These are phyloP conservation scores for Actenoides hombroni DNA, from an alignment of 2,113 vertebrate genomes.

Conservation along the genomic window DNA sequence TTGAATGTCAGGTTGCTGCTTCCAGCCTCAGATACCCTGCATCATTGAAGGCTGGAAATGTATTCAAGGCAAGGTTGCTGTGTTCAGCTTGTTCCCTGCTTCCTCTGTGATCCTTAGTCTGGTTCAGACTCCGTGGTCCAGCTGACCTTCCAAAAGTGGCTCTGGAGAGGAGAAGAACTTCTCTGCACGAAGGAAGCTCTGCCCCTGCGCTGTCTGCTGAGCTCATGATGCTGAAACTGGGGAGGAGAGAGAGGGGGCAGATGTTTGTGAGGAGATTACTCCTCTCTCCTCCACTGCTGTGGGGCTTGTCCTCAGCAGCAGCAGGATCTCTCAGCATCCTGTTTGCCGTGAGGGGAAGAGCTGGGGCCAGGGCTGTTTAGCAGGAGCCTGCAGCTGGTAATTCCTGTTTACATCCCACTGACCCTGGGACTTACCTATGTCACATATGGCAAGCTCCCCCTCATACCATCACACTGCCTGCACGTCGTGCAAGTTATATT, in stretches of 20 bases:
- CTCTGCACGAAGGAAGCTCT: not conserved
- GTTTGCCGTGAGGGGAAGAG: not conserved
- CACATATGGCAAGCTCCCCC: accelerated
- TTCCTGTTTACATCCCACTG: slow-evolving; percentile 43
- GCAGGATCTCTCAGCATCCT: slow-evolving; percentile 34
- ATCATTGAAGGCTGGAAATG: not conserved
- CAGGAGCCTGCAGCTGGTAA: slow-evolving; percentile 6
- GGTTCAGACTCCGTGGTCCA: not conserved
- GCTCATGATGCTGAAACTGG: not conserved
- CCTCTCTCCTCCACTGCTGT: accelerated
- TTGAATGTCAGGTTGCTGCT: not conserved
- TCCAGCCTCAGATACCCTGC: not conserved
- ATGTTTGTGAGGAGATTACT: not conserved
- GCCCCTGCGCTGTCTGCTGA: accelerated
- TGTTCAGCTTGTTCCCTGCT: not conserved
- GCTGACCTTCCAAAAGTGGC: not conserved
- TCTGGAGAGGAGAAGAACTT: not conserved
- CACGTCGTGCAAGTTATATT: not conserved
- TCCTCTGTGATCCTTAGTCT: not conserved
- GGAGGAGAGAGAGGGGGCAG: accelerated
- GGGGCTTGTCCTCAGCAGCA: not conserved
- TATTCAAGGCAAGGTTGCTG: not conserved
- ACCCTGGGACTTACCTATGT: not conserved
- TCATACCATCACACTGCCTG: not conserved
- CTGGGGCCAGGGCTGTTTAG: not conserved